Percentiles rank a stretch among this genome's conserved stretches.
Conservation (phyloP, 2,888 invertebrate genomes). For the Agrochola litura region DNA sequence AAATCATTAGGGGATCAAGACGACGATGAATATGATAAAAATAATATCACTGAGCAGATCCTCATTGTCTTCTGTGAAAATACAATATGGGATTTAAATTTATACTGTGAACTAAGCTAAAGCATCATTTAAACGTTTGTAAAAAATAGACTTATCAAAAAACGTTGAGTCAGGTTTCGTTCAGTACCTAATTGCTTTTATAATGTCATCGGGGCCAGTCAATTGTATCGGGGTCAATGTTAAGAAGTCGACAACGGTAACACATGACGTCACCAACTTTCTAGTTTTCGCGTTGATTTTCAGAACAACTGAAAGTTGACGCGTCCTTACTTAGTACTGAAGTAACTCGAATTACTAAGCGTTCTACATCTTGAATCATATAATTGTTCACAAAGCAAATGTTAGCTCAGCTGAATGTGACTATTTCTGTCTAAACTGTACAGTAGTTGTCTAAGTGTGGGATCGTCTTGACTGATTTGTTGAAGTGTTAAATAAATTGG, state of each 20-base stretch:
- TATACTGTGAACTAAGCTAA: background rate
- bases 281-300: conserved; percentile 43
- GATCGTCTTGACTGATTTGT: conserved; percentile 3
- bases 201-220: conserved; percentile 29
- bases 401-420: conserved; percentile 67
- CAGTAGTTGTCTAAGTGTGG: conserved; percentile 36
- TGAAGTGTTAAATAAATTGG: conserved; percentile 17
- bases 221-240: conserved; percentile 52
- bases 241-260: conserved; percentile 49
- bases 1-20: background rate
- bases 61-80: background rate
- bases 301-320: conserved; percentile 48
- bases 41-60: background rate
- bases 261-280: conserved; percentile 55
- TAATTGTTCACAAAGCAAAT: conserved; percentile 63
- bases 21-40: background rate
- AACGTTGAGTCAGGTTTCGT: conserved; percentile 13
- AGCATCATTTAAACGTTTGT: background rate
- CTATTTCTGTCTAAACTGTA: conserved; percentile 41
- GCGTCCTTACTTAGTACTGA: conserved; percentile 21
- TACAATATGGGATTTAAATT: background rate
- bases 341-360: conserved; percentile 27
- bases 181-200: conserved; percentile 25
- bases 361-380: conserved; percentile 60
- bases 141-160: conserved; percentile 5